Percentiles rank a stretch among this genome's conserved stretches.
phyloP scores from a whole-genome alignment of 1,140 invertebrate species.

The Anastrepha ludens region DNA sequence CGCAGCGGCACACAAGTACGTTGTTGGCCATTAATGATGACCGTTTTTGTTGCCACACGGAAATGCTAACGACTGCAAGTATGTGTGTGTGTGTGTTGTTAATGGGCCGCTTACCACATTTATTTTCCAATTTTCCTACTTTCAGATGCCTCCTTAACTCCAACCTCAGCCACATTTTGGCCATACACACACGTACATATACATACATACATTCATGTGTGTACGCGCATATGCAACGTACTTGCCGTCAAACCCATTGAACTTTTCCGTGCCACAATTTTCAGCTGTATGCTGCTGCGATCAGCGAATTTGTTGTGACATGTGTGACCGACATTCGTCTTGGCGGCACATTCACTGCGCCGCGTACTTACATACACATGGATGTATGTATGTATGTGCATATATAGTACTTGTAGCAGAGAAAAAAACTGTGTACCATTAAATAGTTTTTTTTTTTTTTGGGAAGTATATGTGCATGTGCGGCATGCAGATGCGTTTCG shows the following conservation, averaged over 20 bases:
- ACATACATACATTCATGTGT: too few species aligned
- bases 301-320: slow-evolving; percentile 40
- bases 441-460: background rate
- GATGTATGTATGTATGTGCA: background rate
- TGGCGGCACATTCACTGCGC: slow-evolving; percentile 21
- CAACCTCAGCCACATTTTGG: background rate
- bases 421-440: background rate
- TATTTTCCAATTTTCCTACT: background rate
- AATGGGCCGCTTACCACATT: background rate
- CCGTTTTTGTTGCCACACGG: slow-evolving; percentile 31
- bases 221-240: background rate
- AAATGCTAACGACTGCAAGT: background rate
- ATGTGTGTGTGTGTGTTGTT: background rate
- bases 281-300: background rate
- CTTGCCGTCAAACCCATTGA: slow-evolving; percentile 43
- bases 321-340: slow-evolving; percentile 48
- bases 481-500: slow-evolving; percentile 33
- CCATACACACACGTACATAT: too few species aligned
- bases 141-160: background rate
- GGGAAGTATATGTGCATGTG: background rate
- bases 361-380: background rate
- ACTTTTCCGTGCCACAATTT: slow-evolving; percentile 36
- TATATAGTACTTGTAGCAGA: background rate
- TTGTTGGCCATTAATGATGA: slow-evolving; percentile 44
- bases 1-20: background rate